Evolutionary conservation across 2,888 invertebrate species (phyloP).

Genomic region (Trachelus tabidus): DNA sequence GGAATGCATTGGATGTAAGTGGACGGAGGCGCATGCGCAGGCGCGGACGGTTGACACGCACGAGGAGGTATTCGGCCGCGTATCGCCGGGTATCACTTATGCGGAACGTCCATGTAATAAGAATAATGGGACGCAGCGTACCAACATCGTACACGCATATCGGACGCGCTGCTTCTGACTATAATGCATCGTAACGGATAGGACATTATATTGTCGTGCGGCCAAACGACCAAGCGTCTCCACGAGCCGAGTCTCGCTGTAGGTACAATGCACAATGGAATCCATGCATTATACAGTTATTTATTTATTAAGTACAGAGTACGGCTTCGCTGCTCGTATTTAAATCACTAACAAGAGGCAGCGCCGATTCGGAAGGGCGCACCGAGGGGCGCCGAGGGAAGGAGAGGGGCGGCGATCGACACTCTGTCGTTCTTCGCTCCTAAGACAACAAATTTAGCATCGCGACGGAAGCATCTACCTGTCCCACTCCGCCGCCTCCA

Average conservation of each 20-base stretch:
- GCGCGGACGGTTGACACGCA: constrained; percentile 3
- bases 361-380: not conserved
- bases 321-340: constrained; percentile 26
- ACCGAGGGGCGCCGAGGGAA: not conserved
- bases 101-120: constrained; percentile 6
- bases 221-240: constrained; percentile 3
- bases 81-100: not conserved
- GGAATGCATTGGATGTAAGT: too few species aligned
- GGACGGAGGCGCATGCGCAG: not conserved
- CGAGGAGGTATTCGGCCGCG: not conserved
- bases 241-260: constrained; percentile 11
- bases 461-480: too few species aligned
- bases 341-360: constrained; percentile 24
- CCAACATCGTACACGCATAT: constrained; percentile 5
- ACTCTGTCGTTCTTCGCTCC: not conserved
- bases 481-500: too few species aligned
- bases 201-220: constrained; percentile 37
- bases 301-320: constrained; percentile 37
- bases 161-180: constrained; percentile 17
- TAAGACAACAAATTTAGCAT: too few species aligned
- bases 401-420: not conserved
- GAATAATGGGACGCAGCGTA: not conserved
- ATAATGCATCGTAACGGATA: constrained; percentile 40
- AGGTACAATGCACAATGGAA: constrained; percentile 44
- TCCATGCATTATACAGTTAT: constrained; percentile 45